Evolutionary conservation across 1,140 invertebrate genomes (phyloP), one percentile per base, ranked within the genome.

Genomic region (Hermatobates lingyangjiaoensis): DNA sequence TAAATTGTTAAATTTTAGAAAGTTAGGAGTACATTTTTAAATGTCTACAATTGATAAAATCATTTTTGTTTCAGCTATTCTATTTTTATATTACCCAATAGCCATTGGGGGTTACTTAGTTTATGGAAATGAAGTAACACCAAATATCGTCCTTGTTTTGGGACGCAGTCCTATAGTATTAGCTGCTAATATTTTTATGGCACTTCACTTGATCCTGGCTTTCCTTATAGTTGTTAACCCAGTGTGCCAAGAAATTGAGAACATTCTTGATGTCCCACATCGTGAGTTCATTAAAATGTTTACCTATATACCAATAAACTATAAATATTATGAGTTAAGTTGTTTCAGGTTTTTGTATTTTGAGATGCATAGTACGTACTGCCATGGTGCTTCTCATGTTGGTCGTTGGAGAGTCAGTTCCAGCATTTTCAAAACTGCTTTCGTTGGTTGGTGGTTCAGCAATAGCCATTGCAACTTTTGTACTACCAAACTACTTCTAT

Each of bases 381-480:
- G 57, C 62, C 1, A 68, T 83, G 51, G 69, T 82, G 57, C 54
- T 66, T 0, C 57, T 69, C 0, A 72, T 81, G 48, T 62, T 83
- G 47, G 74, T 81, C 59, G 66, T 81, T 20, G 80, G 75, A 2
- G 74, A 79, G 65, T 70, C 70, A 20, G 63, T 85, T 12, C 81
- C 81, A 0, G 68, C 72, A 27, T 85, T 84, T 67, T 77, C 77
- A 42, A 77, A 74, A 45, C 72, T 85, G 51, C 61, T 85, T 34
- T 71, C 81, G 15, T 64, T 86, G 28, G 69, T 85, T n/a, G 82
- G 82, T 1, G 79, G 74, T 10, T 79, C 79, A 1, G 80, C 75
- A 2, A 68, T 80, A 7, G 76, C 76, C 0, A 59, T 82, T 2
- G 64, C 77, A 14, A 77, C 78, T 2, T 79, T 80, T 58, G 69